Evolutionary conservation across 2,113 vertebrate species (phyloP).

Genomic region (Danionella cerebrum): DNA sequence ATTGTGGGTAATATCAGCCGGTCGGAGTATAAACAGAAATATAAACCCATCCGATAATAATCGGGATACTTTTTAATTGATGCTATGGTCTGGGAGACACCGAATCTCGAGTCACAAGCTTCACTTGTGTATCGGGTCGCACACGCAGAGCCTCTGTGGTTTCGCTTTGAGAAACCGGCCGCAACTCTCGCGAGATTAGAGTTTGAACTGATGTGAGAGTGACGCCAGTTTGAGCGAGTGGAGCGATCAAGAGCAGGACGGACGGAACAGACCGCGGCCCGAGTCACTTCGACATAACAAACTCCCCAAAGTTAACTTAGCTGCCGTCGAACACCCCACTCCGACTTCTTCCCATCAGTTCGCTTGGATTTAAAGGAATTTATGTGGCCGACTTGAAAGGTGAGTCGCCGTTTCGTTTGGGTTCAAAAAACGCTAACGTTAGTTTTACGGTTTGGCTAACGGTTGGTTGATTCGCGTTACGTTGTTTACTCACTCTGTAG

Average conservation of each 20-base stretch:
- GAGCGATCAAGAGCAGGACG: not conserved
- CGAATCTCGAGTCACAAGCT: no score
- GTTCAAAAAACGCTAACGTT: not conserved
- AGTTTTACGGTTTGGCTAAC: not conserved
- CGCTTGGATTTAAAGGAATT: constrained; percentile 34
- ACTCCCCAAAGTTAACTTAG: not conserved
- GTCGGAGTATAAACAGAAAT: no score
- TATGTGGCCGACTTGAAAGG: constrained; percentile 26
- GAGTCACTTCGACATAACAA: constrained; percentile 6
- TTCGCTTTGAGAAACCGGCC: not conserved
- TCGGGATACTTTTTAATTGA: no score
- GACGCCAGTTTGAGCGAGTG: not conserved
- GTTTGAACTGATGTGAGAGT: not conserved
- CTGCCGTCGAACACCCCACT: not conserved
- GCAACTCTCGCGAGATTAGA: constrained; percentile 16
- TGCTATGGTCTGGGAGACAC: no score
- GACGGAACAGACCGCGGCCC: constrained; percentile 4
- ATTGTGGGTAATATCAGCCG: no score
- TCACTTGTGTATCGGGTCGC: no score
- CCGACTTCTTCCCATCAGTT: not conserved
- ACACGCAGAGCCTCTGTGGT: no score
- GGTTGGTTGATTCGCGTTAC: not conserved
- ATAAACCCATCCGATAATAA: no score
- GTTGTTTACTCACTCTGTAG: not conserved
- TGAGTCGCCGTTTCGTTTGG: not conserved